Percentiles rank a stretch among this genome's conserved stretches.
Conservation (phyloP, 2,113 vertebrate species). For the Microtus pennsylvanicus region DNA sequence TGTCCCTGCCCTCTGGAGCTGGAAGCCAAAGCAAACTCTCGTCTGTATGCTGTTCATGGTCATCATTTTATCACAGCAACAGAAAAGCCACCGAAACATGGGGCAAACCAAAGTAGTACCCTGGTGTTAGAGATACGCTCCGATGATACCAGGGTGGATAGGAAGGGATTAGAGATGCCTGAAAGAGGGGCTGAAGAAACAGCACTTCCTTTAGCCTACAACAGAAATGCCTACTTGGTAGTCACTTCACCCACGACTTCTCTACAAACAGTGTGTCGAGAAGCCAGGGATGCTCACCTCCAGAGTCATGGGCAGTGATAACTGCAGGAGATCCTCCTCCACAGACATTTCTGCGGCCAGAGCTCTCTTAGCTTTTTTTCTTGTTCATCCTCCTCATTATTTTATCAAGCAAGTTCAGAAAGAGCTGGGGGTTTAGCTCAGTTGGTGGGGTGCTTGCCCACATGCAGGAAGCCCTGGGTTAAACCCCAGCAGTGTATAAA, state of each 20-base stretch:
- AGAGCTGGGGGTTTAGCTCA: constrained; percentile 52
- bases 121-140: neutral
- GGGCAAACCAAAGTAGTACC: neutral
- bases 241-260: constrained; percentile 83
- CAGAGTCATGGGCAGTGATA: constrained; percentile 84
- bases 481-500: neutral
- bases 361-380: constrained; percentile 88
- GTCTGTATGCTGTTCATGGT: neutral
- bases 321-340: constrained; percentile 85
- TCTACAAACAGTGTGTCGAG: constrained; percentile 87
- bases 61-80: neutral
- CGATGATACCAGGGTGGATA: constrained; percentile 87
- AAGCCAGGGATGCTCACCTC: constrained; percentile 88
- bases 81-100: neutral
- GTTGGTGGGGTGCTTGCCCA: neutral
- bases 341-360: constrained; percentile 87
- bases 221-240: constrained; percentile 85
- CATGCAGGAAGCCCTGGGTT: neutral
- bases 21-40: neutral
- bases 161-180: constrained; percentile 87
- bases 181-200: constrained; percentile 87
- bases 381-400: constrained; percentile 86
- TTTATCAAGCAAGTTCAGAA: constrained; percentile 86
- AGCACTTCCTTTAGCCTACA: constrained; percentile 88
- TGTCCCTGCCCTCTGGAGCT: neutral